Base-by-base conservation (phyloP, 1,140 invertebrate species). In the Teleogryllus occipitalis region DNA sequence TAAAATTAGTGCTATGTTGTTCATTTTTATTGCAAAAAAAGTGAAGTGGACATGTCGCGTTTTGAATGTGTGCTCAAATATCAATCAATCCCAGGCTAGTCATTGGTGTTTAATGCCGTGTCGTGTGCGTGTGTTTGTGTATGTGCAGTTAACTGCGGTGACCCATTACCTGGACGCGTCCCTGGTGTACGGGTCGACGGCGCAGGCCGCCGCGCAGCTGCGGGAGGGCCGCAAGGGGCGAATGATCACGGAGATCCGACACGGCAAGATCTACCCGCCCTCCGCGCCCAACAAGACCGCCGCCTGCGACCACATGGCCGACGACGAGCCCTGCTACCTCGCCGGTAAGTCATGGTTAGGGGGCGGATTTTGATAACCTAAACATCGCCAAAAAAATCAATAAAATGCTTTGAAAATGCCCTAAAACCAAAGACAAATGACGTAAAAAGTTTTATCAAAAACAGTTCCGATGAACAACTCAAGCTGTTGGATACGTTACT, bases 91-190 rank as follows among this genome's bases (percentile, higher is more conserved):
- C 5, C 72, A 1, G 72, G 21, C 27, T 39, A 39, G 27, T 1
- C 27, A 5, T 39, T 39, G 27, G 27, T 39, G 27, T 73, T 73
- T 73, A 73, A 18, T 73, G 1, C 72, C 27, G 27, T 39, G 27
- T 39, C 27, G 27, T 39, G 27, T 39, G 27, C 27, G 27, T 39
- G 27, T 39, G 27, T 78, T 8, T 18, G 48, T 1, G n/a, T n/a
- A n/a, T 15, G n/a, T 47, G 48, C 85, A 96, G 91, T 82, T 96
- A 46, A 93, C 93, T 8, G 89, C 89, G n/a, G 92, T 97, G 0
- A 96, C 95, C 12, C 90, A 93, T 5, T 97, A 89, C 83, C 87
- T 97, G 87, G 96, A 98, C 84, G 88, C 94, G 14, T 97, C 95
- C 0, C 86, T 94, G 73, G 91, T 96, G 10, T 97, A 98, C 83